These are phyloP conservation scores for Netelia inedita DNA, from an alignment of 2,888 invertebrate genomes.

Conservation along the genomic window DNA sequence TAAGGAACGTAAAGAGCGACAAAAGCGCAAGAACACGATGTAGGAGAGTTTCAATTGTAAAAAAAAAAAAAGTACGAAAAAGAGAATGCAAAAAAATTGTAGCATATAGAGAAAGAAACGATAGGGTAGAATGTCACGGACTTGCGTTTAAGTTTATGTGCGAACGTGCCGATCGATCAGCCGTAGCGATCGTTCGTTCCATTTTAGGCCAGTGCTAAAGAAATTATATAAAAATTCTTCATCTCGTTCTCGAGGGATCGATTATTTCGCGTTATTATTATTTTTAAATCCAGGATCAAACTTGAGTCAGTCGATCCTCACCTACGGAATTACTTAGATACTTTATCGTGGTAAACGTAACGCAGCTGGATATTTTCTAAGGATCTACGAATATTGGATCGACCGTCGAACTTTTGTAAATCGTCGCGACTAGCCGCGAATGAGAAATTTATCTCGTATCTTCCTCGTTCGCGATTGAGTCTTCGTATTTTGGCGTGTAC, in stretches of 20 bases:
- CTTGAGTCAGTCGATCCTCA: constrained; percentile 26
- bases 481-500: not conserved
- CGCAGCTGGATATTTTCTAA: constrained; percentile 32
- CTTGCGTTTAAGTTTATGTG: constrained; percentile 51
- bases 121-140: constrained; percentile 65
- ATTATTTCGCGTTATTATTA: constrained; percentile 57
- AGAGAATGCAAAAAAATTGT: constrained; percentile 73
- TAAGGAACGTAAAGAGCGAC: constrained; percentile 14
- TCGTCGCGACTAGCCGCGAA: constrained; percentile 4
- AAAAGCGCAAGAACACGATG: constrained; percentile 19
- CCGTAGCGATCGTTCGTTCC: constrained; percentile 62
- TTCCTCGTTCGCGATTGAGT: constrained; percentile 34
- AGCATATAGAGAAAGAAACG: constrained; percentile 70
- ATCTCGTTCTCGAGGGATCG: constrained; percentile 51
- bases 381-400: not conserved
- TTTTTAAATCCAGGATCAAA: constrained; percentile 20
- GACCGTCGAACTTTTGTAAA: constrained; percentile 1
- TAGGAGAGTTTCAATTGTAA: constrained; percentile 77
- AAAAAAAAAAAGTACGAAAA: constrained; percentile 47
- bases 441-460: constrained; percentile 5
- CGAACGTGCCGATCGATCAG: constrained; percentile 24
- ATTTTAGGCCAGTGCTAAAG: constrained; percentile 74
- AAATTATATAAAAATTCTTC: constrained; percentile 52
- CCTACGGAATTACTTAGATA: constrained; percentile 38
- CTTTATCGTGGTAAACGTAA: constrained; percentile 10